Base-by-base conservation (phyloP, 64 coral and sea anemone species). In the Montipora efflorescens region DNA sequence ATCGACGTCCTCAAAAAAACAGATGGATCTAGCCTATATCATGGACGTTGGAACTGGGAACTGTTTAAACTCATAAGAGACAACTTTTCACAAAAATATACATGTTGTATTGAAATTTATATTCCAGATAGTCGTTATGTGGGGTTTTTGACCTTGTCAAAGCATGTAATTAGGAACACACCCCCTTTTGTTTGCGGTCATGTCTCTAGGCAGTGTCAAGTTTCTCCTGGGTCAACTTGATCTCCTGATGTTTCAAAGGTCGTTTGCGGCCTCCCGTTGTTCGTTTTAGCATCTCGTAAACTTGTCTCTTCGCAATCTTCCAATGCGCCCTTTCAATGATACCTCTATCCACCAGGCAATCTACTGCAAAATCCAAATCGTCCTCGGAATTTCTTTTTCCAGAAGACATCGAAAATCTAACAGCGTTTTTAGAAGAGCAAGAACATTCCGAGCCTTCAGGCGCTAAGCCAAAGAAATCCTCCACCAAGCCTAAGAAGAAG, bases 221-320 rank as follows among this genome's bases (percentile, higher is more conserved):
- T 77, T 77, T 77, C 74, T 78, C 10, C 76, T 78, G 76, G 76
- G 44, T 49, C 76, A 78, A 49, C 9, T 14, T 78, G 68, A 48
- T 5, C 1, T 14, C 76, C 15, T 78, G 36, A 16, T 49, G 15
- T 15, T 78, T 49, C 76, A 78, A 78, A 78, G 76, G 76, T 78
- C 76, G 19, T 49, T 52, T 48, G 76, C 47, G 45, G 76, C 15
- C 76, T 78, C 9, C 14, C 76, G 1, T 49, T 49, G 76, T 16
- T 78, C 43, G 76, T 78, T 78, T 78, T 48, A 78, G 67, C 19
- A 6, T 21, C 19, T 71, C 3, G 59, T 64, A 11, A 18, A 12
- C 59, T 64, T 23, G 5, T n/a, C 67, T 23, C 67, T 21, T 21
- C 5, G 20, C 67, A 71, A 71, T 71, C 67, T 71, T 71, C 67